Conservation (phyloP, 1,140 invertebrate species). For the Drosophila nebulosa region DNA sequence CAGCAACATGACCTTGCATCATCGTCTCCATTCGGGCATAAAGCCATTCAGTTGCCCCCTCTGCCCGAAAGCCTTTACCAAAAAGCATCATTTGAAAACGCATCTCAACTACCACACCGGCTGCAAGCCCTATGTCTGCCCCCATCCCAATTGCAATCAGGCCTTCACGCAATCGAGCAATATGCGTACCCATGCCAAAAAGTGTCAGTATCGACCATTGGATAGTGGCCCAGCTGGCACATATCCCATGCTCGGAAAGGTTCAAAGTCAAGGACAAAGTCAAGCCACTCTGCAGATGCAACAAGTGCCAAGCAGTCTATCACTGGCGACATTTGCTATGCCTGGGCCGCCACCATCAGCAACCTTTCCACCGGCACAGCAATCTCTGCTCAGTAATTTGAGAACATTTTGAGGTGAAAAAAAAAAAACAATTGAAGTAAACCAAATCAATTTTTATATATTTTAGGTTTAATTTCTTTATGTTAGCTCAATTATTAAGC, state of each 20-base stretch:
- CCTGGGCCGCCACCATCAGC: constrained; percentile 26
- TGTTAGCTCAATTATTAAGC: neutral
- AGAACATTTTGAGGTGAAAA: constrained; percentile 33
- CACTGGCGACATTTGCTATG: constrained; percentile 38
- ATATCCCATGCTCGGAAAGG: constrained; percentile 31
- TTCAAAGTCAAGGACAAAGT: neutral
- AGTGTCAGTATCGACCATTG: constrained; percentile 82
- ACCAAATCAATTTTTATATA: neutral
- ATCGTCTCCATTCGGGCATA: constrained; percentile 89
- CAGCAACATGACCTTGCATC: constrained; percentile 91
- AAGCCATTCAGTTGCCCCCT: constrained; percentile 93
- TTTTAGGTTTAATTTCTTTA: neutral
- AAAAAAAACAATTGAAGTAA: no score
- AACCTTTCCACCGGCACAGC: constrained; percentile 49
- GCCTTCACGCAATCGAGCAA: constrained; percentile 90
- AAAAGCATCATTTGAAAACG: constrained; percentile 91
- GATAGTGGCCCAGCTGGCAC: constrained; percentile 20
- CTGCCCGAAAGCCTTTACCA: constrained; percentile 93
- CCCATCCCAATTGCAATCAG: constrained; percentile 86
- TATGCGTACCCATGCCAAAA: constrained; percentile 89
- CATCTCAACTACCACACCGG: constrained; percentile 92
- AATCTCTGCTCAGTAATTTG: constrained; percentile 58
- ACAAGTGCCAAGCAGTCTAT: constrained; percentile 25
- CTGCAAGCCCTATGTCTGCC: constrained; percentile 88
- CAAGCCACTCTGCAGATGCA: neutral